Evolutionary conservation across 1,140 invertebrate species (phyloP).

Genomic region (Drosophila bifasciata): DNA sequence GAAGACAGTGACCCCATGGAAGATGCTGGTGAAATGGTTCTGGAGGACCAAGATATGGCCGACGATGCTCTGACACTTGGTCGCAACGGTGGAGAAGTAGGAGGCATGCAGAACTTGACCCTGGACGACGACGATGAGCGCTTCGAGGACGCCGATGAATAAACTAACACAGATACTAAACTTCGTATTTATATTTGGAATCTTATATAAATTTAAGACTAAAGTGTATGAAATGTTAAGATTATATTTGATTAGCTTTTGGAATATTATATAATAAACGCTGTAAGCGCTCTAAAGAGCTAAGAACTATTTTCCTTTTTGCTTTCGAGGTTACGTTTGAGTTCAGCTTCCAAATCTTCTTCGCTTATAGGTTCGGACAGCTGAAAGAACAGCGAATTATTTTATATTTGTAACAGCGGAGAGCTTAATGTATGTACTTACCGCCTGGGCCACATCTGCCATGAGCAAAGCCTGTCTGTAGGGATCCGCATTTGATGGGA

Average conservation of each 20-base stretch:
- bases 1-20: conserved; percentile 76
- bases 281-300: conserved; percentile 57
- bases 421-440: conserved; percentile 76
- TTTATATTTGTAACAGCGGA: too few relatives aligned
- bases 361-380: conserved; percentile 39
- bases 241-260: conserved; percentile 73
- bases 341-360: conserved; percentile 47
- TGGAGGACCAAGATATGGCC: conserved; percentile 65
- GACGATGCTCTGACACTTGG: conserved; percentile 62
- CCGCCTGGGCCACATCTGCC: conserved; percentile 88
- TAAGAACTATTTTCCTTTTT: conserved; percentile 43
- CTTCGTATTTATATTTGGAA: conserved; percentile 53
- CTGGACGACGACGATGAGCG: conserved; percentile 76
- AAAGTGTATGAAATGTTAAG: conserved; percentile 55
- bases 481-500: conserved; percentile 88
- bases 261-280: conserved; percentile 72
- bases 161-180: conserved; percentile 28
- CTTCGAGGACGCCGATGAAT: conserved; percentile 82
- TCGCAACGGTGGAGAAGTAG: conserved; percentile 55
- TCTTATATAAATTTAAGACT: conserved; percentile 70
- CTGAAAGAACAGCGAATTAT: conserved; percentile 12
- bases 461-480: conserved; percentile 88
- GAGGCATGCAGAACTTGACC: conserved; percentile 73
- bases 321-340: conserved; percentile 39
- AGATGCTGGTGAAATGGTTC: conserved; percentile 59